Conservation (phyloP, 2,888 invertebrate genomes). For the Eupithecia abbreviata region DNA sequence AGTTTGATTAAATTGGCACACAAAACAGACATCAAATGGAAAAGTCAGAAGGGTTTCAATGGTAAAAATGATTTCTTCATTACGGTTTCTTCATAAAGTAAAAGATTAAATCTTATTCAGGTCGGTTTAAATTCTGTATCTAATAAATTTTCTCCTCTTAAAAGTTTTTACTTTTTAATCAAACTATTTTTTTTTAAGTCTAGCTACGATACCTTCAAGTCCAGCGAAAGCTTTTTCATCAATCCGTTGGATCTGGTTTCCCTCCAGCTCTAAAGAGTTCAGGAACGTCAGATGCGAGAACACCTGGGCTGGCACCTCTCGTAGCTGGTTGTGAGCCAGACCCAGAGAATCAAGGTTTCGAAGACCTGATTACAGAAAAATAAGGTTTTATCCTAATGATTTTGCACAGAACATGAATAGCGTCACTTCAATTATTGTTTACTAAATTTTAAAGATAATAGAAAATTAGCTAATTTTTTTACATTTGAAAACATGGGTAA, state of each 20-base stretch:
- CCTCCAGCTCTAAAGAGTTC: conserved; percentile 94
- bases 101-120: neutral
- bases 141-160: neutral
- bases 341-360: conserved; percentile 92
- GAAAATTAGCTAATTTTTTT: neutral
- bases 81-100: neutral
- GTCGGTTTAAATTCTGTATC: neutral
- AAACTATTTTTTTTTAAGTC: neutral
- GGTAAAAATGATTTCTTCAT: neutral
- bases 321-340: conserved; percentile 92
- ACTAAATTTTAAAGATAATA: neutral
- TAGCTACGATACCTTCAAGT: conserved; percentile 88
- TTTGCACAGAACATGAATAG: neutral
- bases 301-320: conserved; percentile 90
- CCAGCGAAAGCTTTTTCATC: conserved; percentile 94
- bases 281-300: conserved; percentile 91
- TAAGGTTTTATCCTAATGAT: neutral
- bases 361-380: conserved; percentile 83
- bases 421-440: neutral
- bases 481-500: neutral
- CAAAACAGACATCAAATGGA: neutral
- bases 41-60: neutral
- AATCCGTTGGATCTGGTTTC: conserved; percentile 91
- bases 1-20: neutral
- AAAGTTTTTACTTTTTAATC: too few species aligned